phyloP scores from a whole-genome alignment of 2,113 vertebrate species.

The Gallinago undulata region DNA sequence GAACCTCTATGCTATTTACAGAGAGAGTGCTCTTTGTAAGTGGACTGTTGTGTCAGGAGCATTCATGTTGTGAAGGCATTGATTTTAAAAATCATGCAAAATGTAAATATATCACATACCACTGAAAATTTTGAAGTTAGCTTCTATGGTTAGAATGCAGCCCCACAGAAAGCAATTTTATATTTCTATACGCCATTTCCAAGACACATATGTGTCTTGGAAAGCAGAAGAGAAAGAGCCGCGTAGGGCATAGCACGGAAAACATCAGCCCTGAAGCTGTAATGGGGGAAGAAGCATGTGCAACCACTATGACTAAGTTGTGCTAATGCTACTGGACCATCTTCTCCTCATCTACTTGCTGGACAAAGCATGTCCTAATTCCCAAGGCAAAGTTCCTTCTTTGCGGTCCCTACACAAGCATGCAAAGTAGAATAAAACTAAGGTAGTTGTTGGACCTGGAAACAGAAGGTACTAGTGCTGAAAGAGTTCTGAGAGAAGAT shows the following conservation, averaged over 20 bases:
- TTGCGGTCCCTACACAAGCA: neutral
- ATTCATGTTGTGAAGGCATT: neutral
- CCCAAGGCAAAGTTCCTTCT: neutral
- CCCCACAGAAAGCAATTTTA: neutral
- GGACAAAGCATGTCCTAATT: accelerated
- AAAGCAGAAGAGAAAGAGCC: neutral
- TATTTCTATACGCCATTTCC: neutral
- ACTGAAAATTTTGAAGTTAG: neutral
- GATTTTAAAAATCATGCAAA: neutral
- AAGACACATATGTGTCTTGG: neutral
- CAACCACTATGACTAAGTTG: neutral
- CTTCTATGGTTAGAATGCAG: neutral
- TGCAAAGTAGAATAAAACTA: neutral
- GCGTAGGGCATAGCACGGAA: neutral
- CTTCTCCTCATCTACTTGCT: neutral
- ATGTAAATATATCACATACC: neutral
- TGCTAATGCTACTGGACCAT: neutral
- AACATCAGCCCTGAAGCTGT: neutral
- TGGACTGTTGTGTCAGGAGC: neutral
- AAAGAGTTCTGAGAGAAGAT: neutral
- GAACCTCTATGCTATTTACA: neutral
- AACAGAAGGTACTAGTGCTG: neutral
- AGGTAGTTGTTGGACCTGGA: neutral
- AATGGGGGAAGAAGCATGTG: neutral
- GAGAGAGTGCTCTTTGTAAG: neutral